Evolutionary conservation across 2,888 invertebrate genomes (phyloP).

Genomic region (Cosmopolites sordidus): DNA sequence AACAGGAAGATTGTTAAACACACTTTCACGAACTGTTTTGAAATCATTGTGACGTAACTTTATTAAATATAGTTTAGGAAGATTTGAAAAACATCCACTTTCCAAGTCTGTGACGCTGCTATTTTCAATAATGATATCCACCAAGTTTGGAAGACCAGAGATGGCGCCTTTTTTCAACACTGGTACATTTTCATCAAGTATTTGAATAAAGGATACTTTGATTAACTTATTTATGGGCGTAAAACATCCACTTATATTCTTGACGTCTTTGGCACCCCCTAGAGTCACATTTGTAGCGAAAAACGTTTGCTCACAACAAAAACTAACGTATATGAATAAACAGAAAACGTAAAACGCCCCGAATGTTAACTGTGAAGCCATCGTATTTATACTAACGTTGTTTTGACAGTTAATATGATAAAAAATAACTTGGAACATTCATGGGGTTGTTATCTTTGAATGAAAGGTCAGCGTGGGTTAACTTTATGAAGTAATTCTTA

Average conservation of each 20-base stretch:
- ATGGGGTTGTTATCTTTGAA: slow-evolving; percentile 25
- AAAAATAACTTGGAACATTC: slow-evolving; percentile 17
- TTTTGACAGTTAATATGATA: slow-evolving; percentile 23
- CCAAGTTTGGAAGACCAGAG: slow-evolving; percentile 37
- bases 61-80: slow-evolving; percentile 32
- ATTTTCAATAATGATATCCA: slow-evolving; percentile 33
- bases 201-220: slow-evolving; percentile 39
- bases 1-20: slow-evolving; percentile 34
- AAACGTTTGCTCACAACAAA: slow-evolving; percentile 33
- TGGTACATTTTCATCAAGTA: slow-evolving; percentile 39
- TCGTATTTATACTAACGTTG: slow-evolving; percentile 23
- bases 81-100: slow-evolving; percentile 35
- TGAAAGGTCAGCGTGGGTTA: slow-evolving; percentile 25
- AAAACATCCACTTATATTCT: slow-evolving; percentile 40
- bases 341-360: slow-evolving; percentile 6
- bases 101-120: slow-evolving; percentile 33
- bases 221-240: slow-evolving; percentile 35
- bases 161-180: slow-evolving; percentile 38
- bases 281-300: slow-evolving; percentile 38
- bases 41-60: slow-evolving; percentile 34
- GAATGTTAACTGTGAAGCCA: slow-evolving; percentile 19
- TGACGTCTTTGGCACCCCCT: slow-evolving; percentile 37
- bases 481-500: slow-evolving; percentile 27
- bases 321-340: background rate
- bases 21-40: slow-evolving; percentile 31